Evolutionary conservation across 2,797 vertebrate genomes (phyloP).

Genomic region (Taenioides sp.): DNA sequence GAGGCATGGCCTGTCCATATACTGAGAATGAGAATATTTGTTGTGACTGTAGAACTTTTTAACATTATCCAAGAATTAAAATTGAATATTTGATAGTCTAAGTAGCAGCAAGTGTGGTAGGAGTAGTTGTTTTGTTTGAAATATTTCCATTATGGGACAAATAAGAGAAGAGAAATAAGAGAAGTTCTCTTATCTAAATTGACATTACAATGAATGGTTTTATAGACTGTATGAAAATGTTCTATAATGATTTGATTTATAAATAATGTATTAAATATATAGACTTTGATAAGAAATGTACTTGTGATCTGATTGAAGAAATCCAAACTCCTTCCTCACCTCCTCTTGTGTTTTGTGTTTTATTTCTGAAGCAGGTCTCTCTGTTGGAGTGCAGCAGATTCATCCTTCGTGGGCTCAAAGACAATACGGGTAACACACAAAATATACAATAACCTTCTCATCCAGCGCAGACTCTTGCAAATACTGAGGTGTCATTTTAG

Average conservation of each 20-base stretch:
- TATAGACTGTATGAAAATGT: not conserved
- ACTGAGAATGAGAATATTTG: too few relatives aligned
- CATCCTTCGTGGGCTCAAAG: slow-evolving; percentile 91
- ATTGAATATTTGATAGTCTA: too few relatives aligned
- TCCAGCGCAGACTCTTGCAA: not conserved
- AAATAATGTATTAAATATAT: too few relatives aligned
- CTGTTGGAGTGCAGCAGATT: slow-evolving; percentile 88
- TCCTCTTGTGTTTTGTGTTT: not conserved
- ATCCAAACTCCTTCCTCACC: not conserved
- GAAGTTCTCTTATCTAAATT: too few relatives aligned
- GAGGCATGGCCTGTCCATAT: too few relatives aligned
- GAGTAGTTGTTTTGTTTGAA: too few relatives aligned
- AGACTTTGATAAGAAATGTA: too few relatives aligned
- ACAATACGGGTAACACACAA: slow-evolving; percentile 90
- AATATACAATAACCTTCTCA: slow-evolving; percentile 45
- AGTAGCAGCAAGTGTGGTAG: too few relatives aligned
- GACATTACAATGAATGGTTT: not conserved
- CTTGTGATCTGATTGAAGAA: not conserved
- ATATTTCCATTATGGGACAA: too few relatives aligned
- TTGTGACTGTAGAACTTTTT: too few relatives aligned
- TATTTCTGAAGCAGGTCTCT: slow-evolving; percentile 61
- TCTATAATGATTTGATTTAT: not conserved
- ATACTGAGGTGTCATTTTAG: not conserved
- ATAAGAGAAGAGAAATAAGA: too few relatives aligned
- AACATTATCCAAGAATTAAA: too few relatives aligned